Evolutionary conservation across 30 jellyfish, hydroid and myxozoan species (phyloP).

Genomic region (Mastigias papua): DNA sequence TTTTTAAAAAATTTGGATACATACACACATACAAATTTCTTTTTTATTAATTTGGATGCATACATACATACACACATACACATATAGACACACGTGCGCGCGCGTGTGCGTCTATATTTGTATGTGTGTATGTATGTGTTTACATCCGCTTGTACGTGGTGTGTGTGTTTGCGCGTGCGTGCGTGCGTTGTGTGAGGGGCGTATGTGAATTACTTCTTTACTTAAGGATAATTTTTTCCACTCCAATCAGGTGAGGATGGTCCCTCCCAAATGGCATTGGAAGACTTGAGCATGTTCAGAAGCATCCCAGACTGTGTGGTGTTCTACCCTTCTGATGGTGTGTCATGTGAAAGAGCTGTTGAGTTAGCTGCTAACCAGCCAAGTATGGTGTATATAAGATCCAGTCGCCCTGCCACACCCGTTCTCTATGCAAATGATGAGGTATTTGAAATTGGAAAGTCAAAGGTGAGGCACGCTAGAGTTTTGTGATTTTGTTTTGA

Average conservation of each 20-base stretch:
- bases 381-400: constrained; percentile 88
- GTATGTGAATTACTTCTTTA: too few species aligned
- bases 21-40: too few species aligned
- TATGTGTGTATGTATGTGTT: too few species aligned
- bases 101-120: too few species aligned
- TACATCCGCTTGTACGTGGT: too few species aligned
- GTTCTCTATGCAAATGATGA: constrained; percentile 76
- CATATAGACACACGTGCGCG: too few species aligned
- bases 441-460: constrained; percentile 86
- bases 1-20: too few species aligned
- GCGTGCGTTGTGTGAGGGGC: too few species aligned
- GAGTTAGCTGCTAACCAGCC: constrained; percentile 96
- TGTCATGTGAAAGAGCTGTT: constrained; percentile 97
- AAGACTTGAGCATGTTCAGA: constrained; percentile 95
- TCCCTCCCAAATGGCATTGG: constrained; percentile 99
- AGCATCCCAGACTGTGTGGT: constrained; percentile 91
- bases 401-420: constrained; percentile 94
- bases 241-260: constrained; percentile 96
- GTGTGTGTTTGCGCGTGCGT: too few species aligned
- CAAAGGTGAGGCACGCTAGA: constrained; percentile 78
- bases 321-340: constrained; percentile 98
- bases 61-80: too few species aligned
- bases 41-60: too few species aligned
- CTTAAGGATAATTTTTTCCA: not conserved
- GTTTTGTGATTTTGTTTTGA: not conserved